These are phyloP conservation scores for Polia nebulosa DNA, from an alignment of 2,888 invertebrate species.

Conservation along the genomic window DNA sequence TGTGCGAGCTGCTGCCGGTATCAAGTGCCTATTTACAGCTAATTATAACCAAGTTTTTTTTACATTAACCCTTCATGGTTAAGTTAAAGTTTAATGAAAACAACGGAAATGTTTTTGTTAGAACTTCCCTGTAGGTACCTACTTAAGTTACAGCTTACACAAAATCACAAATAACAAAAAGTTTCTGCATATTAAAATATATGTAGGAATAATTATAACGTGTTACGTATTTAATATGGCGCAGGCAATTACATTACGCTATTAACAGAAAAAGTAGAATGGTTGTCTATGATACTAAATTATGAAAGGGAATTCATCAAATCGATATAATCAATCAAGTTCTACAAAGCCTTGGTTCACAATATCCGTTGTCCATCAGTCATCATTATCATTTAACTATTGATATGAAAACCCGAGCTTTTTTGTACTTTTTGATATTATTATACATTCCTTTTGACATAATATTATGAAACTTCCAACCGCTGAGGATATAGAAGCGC, in stretches of 20 bases:
- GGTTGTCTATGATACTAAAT: conserved; percentile 17
- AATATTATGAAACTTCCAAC: not conserved
- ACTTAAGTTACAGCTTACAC: not conserved
- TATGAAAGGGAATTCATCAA: conserved; percentile 35
- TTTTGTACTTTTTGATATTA: conserved; percentile 29
- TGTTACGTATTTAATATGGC: not conserved
- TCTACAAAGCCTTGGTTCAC: conserved; percentile 33
- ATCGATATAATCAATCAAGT: conserved; percentile 46
- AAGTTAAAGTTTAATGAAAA: conserved; percentile 20
- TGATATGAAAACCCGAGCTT: conserved; percentile 19
- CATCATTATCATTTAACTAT: conserved; percentile 51
- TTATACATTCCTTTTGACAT: not conserved
- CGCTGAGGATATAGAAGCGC: not conserved
- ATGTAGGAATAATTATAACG: not conserved
- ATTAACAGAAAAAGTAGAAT: conserved; percentile 10
- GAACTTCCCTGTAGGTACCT: not conserved
- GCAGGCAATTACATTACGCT: not conserved
- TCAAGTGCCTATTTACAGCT: conserved; percentile 15
- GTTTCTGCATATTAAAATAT: conserved; percentile 2
- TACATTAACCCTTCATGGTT: not conserved
- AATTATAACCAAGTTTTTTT: conserved; percentile 24
- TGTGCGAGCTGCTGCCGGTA: conserved; percentile 3
- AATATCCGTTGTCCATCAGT: conserved; percentile 42
- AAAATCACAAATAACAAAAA: conserved; percentile 14
- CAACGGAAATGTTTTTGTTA: conserved; percentile 6